Evolutionary conservation across 1,140 invertebrate genomes (phyloP).

Genomic region (Heliconius melpomene): DNA sequence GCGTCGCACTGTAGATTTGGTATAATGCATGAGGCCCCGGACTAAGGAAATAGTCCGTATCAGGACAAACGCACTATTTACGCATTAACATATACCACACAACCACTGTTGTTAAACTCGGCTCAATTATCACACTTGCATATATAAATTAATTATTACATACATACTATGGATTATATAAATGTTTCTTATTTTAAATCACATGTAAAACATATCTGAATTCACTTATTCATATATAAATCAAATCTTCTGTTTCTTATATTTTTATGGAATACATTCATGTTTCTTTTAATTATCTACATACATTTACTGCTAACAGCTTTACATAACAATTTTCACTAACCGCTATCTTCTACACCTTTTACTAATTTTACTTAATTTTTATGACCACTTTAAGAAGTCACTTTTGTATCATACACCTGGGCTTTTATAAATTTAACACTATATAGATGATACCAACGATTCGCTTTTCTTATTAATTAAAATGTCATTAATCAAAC

Average conservation of each 20-base stretch:
- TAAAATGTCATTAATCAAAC: background rate
- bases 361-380: slow-evolving; percentile 32
- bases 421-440: slow-evolving; percentile 16
- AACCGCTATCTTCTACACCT: slow-evolving; percentile 21
- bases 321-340: slow-evolving; percentile 28
- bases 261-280: slow-evolving; percentile 1
- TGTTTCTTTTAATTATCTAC: slow-evolving; percentile 4
- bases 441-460: background rate
- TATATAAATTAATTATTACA: slow-evolving; percentile 14
- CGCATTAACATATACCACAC: slow-evolving; percentile 48
- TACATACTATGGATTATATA: background rate
- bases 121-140: slow-evolving; percentile 18
- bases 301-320: slow-evolving; percentile 30
- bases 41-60: slow-evolving; percentile 57
- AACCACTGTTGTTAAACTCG: background rate
- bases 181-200: background rate
- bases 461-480: background rate
- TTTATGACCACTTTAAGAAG: slow-evolving; percentile 1
- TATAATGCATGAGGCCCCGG: slow-evolving; percentile 76
- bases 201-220: slow-evolving; percentile 3
- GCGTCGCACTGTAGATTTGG: slow-evolving; percentile 78
- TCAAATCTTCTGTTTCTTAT: background rate
- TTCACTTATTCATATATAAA: slow-evolving; percentile 8
- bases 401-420: slow-evolving; percentile 32
- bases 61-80: slow-evolving; percentile 57